phyloP scores from a whole-genome alignment of 1,140 invertebrate genomes.

The Colletes latitarsis region DNA sequence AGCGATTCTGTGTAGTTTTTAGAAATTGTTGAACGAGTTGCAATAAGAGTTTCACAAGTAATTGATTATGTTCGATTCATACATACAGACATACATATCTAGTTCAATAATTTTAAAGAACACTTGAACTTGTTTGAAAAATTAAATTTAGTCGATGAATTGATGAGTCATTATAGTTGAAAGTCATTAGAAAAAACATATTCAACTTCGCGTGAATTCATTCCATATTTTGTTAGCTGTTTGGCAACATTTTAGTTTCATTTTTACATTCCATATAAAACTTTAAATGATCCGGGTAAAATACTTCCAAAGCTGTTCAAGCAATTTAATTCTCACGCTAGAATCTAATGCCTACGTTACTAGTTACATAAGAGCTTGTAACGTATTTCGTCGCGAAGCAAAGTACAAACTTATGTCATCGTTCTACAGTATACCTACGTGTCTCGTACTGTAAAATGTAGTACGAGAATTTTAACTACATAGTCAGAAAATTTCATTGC shows the following conservation, averaged over 20 bases:
- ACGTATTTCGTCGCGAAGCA: slow-evolving; percentile 26
- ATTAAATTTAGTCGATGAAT: too few relatives aligned
- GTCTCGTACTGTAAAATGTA: slow-evolving; percentile 11
- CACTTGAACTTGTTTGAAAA: too few relatives aligned
- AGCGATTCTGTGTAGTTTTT: background rate
- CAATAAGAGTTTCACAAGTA: too few relatives aligned
- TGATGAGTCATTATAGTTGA: too few relatives aligned
- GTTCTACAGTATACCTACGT: background rate
- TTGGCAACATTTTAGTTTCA: background rate
- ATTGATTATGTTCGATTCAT: too few relatives aligned
- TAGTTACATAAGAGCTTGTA: slow-evolving; percentile 34
- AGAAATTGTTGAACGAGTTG: background rate
- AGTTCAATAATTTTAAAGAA: too few relatives aligned
- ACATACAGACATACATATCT: too few relatives aligned
- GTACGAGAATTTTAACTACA: background rate
- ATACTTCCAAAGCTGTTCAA: slow-evolving; percentile 9
- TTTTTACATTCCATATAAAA: background rate
- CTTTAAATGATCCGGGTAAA: background rate
- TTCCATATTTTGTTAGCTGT: background rate
- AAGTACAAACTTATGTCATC: slow-evolving; percentile 47
- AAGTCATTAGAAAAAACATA: too few relatives aligned
- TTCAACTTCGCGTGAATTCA: too few relatives aligned
- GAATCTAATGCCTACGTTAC: background rate
- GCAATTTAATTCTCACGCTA: slow-evolving; percentile 29
- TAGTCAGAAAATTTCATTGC: background rate